Evolutionary conservation across 2,113 vertebrate species (phyloP), one percentile per base, ranked within the genome.

Genomic region (Pseudonaja textilis): DNA sequence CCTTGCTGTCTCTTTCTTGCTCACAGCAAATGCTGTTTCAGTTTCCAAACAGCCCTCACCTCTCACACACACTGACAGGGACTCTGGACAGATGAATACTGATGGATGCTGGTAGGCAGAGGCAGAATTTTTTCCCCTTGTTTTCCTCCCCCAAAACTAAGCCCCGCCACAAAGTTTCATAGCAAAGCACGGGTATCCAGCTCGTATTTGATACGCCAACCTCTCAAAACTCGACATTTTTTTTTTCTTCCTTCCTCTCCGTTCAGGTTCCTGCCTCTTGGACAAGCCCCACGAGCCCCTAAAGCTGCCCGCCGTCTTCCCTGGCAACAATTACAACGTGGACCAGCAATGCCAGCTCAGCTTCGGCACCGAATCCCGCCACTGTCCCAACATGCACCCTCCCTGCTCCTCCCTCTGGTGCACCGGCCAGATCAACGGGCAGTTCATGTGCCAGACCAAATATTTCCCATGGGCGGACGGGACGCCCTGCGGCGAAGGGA

Each of bases 381-480:
- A 98, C 91, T 98, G 98, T 26, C 97, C 97, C 0, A 96, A 97
- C 88, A 89, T 92, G 89, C 97, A 96, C 0, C 97, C 96, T 0
- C 96, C 97, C 47, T 98, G 98, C 16, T 91, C 97, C 1, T 94
- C 96, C 6, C 96, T 98, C 25, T 98, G 98, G 98, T 98, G 98
- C 92, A 97, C 97, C 0, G 97, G 97, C 26, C 96, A 90, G 11
- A 93, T 89, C 54, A 97, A 96, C 0, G 97, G 97, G 23, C 97
- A 97, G 0, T 92, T 97, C 61, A 96, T 98, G 95, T 98, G 98
- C 93, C 98, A 98, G 92, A 98, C 97, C 0, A 98, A 98, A 93
- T 97, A 98, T 1, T 97, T 97, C 0, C 97, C 97, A 1, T 98
- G 98, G 98, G 98, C 98, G 0, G 97, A 98, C 0, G 98, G 98